A percentile compares a stretch with the other conserved stretches of the same genome.
Evolutionary conservation across 2,113 vertebrate genomes (phyloP).

Genomic region (Choloepus hoffmanni): DNA sequence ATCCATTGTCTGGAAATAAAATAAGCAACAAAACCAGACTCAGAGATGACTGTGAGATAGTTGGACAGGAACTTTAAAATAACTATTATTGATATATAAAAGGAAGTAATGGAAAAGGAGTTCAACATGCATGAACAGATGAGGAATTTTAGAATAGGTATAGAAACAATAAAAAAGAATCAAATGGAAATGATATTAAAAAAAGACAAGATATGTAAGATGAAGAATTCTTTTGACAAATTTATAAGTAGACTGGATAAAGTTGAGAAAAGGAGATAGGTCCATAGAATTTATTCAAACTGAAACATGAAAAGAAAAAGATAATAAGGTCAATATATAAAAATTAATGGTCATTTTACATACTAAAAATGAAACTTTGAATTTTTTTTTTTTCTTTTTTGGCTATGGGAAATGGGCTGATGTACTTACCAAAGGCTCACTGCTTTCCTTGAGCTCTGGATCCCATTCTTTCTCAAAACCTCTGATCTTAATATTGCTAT

Average conservation of each 20-base stretch:
- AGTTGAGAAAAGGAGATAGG: neutral
- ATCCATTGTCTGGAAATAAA: neutral
- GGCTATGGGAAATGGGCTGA: neutral
- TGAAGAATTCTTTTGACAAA: neutral
- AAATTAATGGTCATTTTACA: neutral
- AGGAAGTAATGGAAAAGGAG: neutral
- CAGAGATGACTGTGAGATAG: neutral
- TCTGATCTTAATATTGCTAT: neutral
- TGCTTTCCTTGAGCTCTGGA: neutral
- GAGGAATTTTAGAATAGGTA: neutral
- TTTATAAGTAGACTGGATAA: neutral
- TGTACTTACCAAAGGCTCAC: neutral
- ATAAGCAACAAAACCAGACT: neutral
- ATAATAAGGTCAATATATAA: neutral
- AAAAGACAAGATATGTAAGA: neutral
- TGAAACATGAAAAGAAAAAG: neutral
- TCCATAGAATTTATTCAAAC: neutral
- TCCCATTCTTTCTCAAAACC: neutral
- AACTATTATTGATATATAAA: neutral
- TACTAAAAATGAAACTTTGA: neutral
- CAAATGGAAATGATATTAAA: neutral
- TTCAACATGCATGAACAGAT: neutral
- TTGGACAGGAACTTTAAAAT: neutral
- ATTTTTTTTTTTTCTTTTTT: neutral
- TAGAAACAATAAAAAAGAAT: neutral